A percentile compares a stretch with the other conserved stretches of the same genome.
These are phyloP conservation scores for Spodoptera frugiperda DNA, from an alignment of 1,140 invertebrate species.

Conservation along the genomic window DNA sequence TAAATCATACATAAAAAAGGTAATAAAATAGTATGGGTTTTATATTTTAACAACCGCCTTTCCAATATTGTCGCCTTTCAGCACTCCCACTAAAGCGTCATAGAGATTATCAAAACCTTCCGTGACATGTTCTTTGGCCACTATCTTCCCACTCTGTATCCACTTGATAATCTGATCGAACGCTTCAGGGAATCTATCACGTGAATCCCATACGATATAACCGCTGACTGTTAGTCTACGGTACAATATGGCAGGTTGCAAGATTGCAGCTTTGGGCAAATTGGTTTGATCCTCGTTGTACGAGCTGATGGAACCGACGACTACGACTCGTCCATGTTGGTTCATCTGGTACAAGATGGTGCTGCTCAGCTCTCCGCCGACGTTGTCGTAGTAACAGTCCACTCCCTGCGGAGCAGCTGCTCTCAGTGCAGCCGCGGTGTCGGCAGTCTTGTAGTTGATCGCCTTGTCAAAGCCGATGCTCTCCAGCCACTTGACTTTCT, in stretches of 20 bases:
- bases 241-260: slow-evolving; percentile 74
- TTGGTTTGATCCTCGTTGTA: slow-evolving; percentile 77
- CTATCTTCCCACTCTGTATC: slow-evolving; percentile 86
- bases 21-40: no score
- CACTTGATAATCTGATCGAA: slow-evolving; percentile 77
- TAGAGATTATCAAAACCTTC: slow-evolving; percentile 87
- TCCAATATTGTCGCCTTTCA: slow-evolving; percentile 86
- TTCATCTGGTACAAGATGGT: slow-evolving; percentile 88
- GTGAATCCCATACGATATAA: slow-evolving; percentile 68
- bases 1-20: no score
- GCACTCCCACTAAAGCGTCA: slow-evolving; percentile 86
- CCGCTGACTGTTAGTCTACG: slow-evolving; percentile 85
- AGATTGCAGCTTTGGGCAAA: slow-evolving; percentile 73
- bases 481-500: slow-evolving; percentile 84
- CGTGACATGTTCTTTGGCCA: slow-evolving; percentile 83
- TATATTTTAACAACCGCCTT: slow-evolving; percentile 85
- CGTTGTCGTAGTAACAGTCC: slow-evolving; percentile 87
- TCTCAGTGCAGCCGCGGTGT: slow-evolving; percentile 84
- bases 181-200: slow-evolving; percentile 70
- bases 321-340: slow-evolving; percentile 85
- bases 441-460: slow-evolving; percentile 89
- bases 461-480: slow-evolving; percentile 87
- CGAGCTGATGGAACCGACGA: slow-evolving; percentile 87
- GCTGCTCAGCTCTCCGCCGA: slow-evolving; percentile 89
- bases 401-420: slow-evolving; percentile 87